These are phyloP conservation scores for Caenorhabditis drosophilae DNA, from an alignment of 2,888 invertebrate species.

Conservation along the genomic window DNA sequence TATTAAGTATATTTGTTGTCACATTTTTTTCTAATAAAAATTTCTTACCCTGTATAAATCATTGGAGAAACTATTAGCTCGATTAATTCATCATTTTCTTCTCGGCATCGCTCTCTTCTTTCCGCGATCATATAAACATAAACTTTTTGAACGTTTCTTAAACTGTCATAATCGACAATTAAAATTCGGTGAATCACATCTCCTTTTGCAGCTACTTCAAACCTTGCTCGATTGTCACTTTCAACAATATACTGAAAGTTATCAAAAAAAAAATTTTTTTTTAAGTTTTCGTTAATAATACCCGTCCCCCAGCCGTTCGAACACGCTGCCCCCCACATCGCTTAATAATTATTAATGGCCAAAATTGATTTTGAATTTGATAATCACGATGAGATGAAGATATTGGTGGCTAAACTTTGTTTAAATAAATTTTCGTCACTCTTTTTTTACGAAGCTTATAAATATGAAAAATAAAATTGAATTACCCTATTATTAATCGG, in stretches of 20 bases:
- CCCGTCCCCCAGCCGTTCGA: constrained; percentile 24
- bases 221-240: constrained; percentile 17
- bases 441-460: too few relatives aligned
- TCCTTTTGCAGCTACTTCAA: constrained; percentile 21
- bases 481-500: not conserved
- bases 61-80: constrained; percentile 8
- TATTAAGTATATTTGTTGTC: constrained; percentile 30
- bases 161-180: constrained; percentile 14
- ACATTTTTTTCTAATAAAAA: too few relatives aligned
- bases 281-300: not conserved
- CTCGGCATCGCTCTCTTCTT: constrained; percentile 8
- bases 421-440: not conserved
- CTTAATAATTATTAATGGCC: constrained; percentile 18
- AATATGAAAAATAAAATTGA: not conserved
- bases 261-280: not conserved
- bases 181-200: constrained; percentile 16
- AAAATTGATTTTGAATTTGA: not conserved
- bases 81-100: constrained; percentile 17
- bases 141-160: constrained; percentile 14
- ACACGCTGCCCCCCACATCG: constrained; percentile 20
- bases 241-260: constrained; percentile 31
- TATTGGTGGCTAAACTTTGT: not conserved
- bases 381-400: not conserved
- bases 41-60: constrained; percentile 12
- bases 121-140: constrained; percentile 21